Evolutionary conservation across 2,797 vertebrate species (phyloP), one percentile per base, ranked within the genome.

Genomic region (Eurystomus glaucurus): DNA sequence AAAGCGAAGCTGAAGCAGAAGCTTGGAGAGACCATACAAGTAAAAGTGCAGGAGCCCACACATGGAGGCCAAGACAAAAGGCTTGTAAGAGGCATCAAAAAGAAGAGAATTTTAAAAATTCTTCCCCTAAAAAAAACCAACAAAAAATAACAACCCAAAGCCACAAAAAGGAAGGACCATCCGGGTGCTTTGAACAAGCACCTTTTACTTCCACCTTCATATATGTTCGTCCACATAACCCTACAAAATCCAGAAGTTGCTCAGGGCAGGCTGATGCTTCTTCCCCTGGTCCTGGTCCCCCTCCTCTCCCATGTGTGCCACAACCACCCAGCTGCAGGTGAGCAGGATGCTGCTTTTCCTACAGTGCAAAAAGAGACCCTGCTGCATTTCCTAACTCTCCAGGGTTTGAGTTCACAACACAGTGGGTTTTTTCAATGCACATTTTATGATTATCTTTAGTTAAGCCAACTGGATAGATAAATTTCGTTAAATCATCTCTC

Each of bases 291-390:
- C 41, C 15, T 20, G 9, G n/a, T 65, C n/a, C 17, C 21, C 28
- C 37, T 45, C 14, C 20, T 46, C 26, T 54, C 11, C 11, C 0
- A 0, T 2, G 6, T 16, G 6, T 16, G 20, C 29, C 46, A 57
- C 76, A 84, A 31, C 2, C 21, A 17, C 43, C 48, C 5, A 18
- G 6, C 13, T 41, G 43, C 39, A 69, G 39, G 62, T 6, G 8
- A 16, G 20, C 29, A 29, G 18, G 2, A 21, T 0, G 0, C 2
- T 25, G 35, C 68, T 37, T 48, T 68, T 82, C 26, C 31, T 74
- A 37, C 43, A 15, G 23, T 0, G 46, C 15, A 28, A n/a, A 68
- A 75, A 79, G 31, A 52, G 28, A 22, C 7, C 21, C 23, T 35
- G n/a, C 26, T 85, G 52, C 37, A 61, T 31, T 85, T 84, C 57